phyloP scores from a whole-genome alignment of 2,113 vertebrate genomes.

The Heloderma charlesbogerti region DNA sequence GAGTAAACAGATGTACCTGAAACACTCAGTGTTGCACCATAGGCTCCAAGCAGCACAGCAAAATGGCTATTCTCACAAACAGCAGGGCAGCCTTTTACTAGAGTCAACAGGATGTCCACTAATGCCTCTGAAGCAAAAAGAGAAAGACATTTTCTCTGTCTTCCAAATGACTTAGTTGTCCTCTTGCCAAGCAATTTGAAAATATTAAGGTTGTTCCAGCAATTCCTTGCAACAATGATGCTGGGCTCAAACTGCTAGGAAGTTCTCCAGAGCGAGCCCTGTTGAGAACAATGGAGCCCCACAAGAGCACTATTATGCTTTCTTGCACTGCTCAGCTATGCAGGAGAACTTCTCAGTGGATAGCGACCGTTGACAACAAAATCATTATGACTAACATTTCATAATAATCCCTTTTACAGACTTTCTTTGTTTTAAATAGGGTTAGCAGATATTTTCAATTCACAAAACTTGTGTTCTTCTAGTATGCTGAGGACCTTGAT shows the following conservation, averaged over 20 bases:
- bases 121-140: slow-evolving; percentile 81
- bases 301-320: not conserved
- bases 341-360: not conserved
- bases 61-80: slow-evolving; percentile 89
- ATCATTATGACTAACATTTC: slow-evolving; percentile 11
- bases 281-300: not conserved
- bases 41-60: slow-evolving; percentile 89
- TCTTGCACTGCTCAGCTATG: not conserved
- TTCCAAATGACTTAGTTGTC: not conserved
- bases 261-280: not conserved
- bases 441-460: not conserved
- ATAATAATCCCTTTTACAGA: not conserved
- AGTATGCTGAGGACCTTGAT: not conserved
- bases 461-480: not conserved
- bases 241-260: not conserved
- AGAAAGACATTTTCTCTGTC: slow-evolving; percentile 1
- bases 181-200: slow-evolving; percentile 22
- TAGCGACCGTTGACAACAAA: not conserved
- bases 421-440: not conserved
- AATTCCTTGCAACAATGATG: not conserved
- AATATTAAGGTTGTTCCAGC: not conserved
- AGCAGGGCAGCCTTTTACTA: slow-evolving; percentile 84
- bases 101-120: slow-evolving; percentile 82
- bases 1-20: slow-evolving; percentile 78
- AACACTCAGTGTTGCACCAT: slow-evolving; percentile 86